A percentile compares a stretch with the other conserved stretches of the same genome.
phyloP scores from a whole-genome alignment of 2,797 vertebrate species.

The Natrix natrix region DNA sequence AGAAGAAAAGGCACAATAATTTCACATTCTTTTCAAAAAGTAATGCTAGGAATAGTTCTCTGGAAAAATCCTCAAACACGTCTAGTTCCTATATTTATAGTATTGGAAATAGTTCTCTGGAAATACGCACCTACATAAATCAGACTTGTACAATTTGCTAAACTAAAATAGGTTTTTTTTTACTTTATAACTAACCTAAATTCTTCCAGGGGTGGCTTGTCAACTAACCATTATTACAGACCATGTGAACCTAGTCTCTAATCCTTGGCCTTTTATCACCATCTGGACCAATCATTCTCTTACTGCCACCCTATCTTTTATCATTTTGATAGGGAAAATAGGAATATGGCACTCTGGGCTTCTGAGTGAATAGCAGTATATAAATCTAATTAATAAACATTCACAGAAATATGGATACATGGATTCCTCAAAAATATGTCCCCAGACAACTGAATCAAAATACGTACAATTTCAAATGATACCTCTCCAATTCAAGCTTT shows the following conservation, averaged over 20 bases:
- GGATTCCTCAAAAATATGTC: not conserved
- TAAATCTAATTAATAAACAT: not conserved
- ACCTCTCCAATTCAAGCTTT: not conserved
- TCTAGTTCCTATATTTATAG: not conserved
- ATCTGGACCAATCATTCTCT: not conserved
- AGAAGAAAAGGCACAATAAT: not conserved
- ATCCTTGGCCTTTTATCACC: not conserved
- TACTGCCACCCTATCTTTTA: not conserved
- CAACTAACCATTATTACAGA: not conserved
- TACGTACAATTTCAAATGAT: not conserved
- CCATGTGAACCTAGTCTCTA: not conserved
- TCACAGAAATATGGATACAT: not conserved
- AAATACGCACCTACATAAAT: not conserved
- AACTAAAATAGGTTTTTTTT: not conserved
- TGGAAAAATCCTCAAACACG: not conserved
- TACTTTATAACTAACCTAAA: not conserved
- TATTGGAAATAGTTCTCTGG: not conserved
- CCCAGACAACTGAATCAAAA: not conserved
- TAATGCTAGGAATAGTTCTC: not conserved
- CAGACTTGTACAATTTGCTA: not conserved
- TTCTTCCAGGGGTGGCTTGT: not conserved
- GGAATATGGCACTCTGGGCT: not conserved
- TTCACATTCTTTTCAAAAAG: not conserved
- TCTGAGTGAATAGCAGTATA: not conserved
- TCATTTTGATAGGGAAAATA: not conserved